Evolutionary conservation across 2,113 vertebrate species (phyloP).

Genomic region (Malurus melanocephalus): DNA sequence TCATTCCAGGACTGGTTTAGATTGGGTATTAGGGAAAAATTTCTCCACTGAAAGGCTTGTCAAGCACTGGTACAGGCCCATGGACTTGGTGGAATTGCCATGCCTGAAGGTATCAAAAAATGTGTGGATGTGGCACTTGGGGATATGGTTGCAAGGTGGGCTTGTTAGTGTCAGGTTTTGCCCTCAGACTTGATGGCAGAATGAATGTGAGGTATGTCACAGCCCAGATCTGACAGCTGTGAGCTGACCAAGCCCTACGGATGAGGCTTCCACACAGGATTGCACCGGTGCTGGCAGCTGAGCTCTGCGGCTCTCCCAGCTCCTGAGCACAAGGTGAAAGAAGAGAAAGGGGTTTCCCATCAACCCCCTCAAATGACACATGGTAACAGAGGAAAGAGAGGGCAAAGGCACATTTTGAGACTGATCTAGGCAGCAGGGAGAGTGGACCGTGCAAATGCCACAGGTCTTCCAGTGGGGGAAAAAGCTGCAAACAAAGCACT

Average conservation of each 20-base stretch:
- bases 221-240: neutral
- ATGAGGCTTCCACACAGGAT: neutral
- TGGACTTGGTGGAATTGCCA: neutral
- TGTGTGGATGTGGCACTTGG: neutral
- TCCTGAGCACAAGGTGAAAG: neutral
- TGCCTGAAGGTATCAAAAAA: neutral
- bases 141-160: neutral
- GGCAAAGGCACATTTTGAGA: neutral
- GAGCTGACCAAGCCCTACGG: neutral
- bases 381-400: neutral
- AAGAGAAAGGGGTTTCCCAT: neutral
- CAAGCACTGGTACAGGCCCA: neutral
- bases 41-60: neutral
- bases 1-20: neutral
- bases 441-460: neutral
- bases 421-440: fast-evolving
- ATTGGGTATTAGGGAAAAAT: neutral
- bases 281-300: neutral
- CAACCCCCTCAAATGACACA: neutral
- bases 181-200: neutral
- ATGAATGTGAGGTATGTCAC: neutral
- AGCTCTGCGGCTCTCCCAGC: neutral
- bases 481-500: neutral
- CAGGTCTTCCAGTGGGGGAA: too few relatives aligned
- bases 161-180: too few relatives aligned